These are phyloP conservation scores for Latrodectus hesperus DNA, from an alignment of 2,888 invertebrate species.

Conservation along the genomic window DNA sequence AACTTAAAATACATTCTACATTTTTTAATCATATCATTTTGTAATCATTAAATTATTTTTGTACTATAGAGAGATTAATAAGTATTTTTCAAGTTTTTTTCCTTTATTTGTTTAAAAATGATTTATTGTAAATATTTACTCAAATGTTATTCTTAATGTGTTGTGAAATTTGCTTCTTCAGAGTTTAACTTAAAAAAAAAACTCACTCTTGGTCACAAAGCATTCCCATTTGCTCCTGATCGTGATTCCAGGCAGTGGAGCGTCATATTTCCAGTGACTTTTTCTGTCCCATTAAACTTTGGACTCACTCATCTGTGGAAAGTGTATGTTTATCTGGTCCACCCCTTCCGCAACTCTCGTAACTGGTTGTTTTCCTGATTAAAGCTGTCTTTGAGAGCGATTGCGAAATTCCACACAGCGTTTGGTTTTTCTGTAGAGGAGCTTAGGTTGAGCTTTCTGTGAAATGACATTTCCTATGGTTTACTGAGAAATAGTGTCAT, in stretches of 20 bases:
- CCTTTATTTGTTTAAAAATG: too few relatives aligned
- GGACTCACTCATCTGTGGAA: constrained; percentile 21
- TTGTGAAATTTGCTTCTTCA: too few relatives aligned
- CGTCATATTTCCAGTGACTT: constrained; percentile 33
- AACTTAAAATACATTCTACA: too few relatives aligned
- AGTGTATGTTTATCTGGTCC: constrained; percentile 2
- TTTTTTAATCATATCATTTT: too few relatives aligned
- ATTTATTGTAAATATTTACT: too few relatives aligned
- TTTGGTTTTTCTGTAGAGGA: neutral
- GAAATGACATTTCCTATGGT: too few relatives aligned
- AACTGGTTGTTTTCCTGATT: neutral
- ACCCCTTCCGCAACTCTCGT: neutral
- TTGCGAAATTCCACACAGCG: neutral
- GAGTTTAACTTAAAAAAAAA: neutral
- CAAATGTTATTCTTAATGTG: too few relatives aligned
- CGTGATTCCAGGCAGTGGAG: constrained; percentile 40
- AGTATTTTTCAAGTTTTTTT: too few relatives aligned
- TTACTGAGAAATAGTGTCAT: too few relatives aligned
- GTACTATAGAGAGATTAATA: too few relatives aligned
- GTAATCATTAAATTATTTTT: too few relatives aligned
- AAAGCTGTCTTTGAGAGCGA: neutral
- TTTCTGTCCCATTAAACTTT: constrained; percentile 28
- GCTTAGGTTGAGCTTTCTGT: neutral
- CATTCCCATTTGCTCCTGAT: constrained; percentile 17
- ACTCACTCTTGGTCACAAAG: neutral